Percentiles rank a stretch among this genome's conserved stretches.
Evolutionary conservation across 2,113 vertebrate genomes (phyloP).

Genomic region (Dermatemys mawii): DNA sequence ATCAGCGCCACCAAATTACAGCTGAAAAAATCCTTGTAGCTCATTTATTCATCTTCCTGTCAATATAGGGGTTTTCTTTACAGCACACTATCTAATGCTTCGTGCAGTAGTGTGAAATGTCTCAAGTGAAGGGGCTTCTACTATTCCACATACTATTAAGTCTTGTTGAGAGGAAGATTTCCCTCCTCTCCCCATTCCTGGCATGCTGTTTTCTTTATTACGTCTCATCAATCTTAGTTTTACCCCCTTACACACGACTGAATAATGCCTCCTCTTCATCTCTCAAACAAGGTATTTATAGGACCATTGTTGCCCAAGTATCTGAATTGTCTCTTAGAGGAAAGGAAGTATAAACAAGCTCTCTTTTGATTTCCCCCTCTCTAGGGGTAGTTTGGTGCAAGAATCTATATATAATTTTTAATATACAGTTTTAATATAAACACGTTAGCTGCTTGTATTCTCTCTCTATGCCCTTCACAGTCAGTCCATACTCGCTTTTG

Average conservation of each 20-base stretch:
- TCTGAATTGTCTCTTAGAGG: not conserved
- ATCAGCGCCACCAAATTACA: constrained; percentile 67
- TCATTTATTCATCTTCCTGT: constrained; percentile 69
- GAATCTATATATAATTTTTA: not conserved
- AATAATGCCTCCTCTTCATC: not conserved
- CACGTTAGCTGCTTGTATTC: not conserved
- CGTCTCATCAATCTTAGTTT: constrained; percentile 37
- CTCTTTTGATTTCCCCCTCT: constrained; percentile 6
- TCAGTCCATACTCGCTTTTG: not conserved
- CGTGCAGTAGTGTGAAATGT: constrained; percentile 30
- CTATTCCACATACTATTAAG: constrained; percentile 34
- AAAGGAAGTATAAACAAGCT: constrained; percentile 4
- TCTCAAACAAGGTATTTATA: constrained; percentile 19
- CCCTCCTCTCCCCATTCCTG: not conserved
- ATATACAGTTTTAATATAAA: not conserved
- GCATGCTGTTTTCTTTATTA: constrained; percentile 7
- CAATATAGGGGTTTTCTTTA: constrained; percentile 57
- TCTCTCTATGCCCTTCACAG: not conserved
- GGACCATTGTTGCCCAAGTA: not conserved
- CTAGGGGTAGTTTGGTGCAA: not conserved
- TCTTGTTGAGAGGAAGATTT: constrained; percentile 36
- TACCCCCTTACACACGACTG: not conserved
- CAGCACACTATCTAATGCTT: constrained; percentile 52
- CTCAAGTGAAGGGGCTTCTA: constrained; percentile 34
- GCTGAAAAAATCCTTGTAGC: constrained; percentile 61